Evolutionary conservation across 2,113 vertebrate genomes (phyloP), one percentile per base, ranked within the genome.

Genomic region (Probosciger aterrimus): DNA sequence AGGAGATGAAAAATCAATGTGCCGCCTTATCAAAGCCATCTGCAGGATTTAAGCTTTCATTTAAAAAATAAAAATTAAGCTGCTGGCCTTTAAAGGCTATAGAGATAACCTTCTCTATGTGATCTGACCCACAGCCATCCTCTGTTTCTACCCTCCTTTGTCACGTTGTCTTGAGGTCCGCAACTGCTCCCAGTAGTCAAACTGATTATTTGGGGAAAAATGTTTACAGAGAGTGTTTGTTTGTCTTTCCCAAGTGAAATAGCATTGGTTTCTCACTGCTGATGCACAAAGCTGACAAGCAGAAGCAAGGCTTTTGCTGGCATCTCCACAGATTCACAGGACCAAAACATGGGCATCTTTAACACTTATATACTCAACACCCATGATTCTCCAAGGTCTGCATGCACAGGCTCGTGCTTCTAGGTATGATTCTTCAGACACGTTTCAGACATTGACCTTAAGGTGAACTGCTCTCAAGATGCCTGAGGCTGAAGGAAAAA

Each of bases 21-120:
- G 76, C 76, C 3, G 57, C 74, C 68, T 96, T 97, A 95, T 96
- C 93, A 95, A 93, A 97, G 92, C 88, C 92, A 94, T 95, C 97
- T 96, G 96, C 37, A 86, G 95, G 96, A 95, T 92, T 86, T 82
- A 92, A 93, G 89, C 90, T 96, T 97, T 92, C 93, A 86, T 94
- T 96, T 93, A 88, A 91, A 95, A 94, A 95, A 93, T 85, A 96
- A 95, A 95, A 97, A 97, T 86, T 93, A 93, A 91, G 93, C 81
- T 84, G 74, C 90, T 78, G 88, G 81, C 65, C 79, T 97, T 96
- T 95, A 94, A 95, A 95, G 94, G 96, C 92, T 92, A 35, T 31
- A 92, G 76, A 94, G 97, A 95, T 97, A 95, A 97, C 92, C 94
- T 97, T 92, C 68, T 92, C 80, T 49, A 47, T 8, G 4, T 79